These are phyloP conservation scores for Cydia fagiglandana DNA, from an alignment of 1,140 invertebrate genomes.

Conservation along the genomic window DNA sequence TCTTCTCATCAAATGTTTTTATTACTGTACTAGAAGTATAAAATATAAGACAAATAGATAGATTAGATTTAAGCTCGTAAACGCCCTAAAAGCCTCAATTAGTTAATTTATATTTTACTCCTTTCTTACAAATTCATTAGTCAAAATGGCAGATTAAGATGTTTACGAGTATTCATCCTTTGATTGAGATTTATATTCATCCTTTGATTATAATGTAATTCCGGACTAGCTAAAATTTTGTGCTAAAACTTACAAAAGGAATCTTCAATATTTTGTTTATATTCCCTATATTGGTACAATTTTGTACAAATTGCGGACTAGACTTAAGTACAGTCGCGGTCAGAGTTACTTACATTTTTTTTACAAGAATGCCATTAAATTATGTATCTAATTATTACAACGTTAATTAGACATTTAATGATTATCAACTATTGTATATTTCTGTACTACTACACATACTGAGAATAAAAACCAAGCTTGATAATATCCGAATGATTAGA, in stretches of 20 bases:
- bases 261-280: slow-evolving; percentile 42
- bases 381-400: slow-evolving; percentile 20
- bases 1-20: too few species aligned
- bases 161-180: too few species aligned
- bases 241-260: slow-evolving; percentile 45
- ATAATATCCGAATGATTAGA: neutral
- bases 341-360: slow-evolving; percentile 38
- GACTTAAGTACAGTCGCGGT: slow-evolving; percentile 45
- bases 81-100: too few species aligned
- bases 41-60: too few species aligned
- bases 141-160: too few species aligned
- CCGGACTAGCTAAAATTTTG: neutral
- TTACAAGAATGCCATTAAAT: neutral
- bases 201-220: neutral
- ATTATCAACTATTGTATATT: slow-evolving; percentile 15
- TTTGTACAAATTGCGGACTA: slow-evolving; percentile 60
- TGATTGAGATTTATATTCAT: too few species aligned
- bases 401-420: neutral
- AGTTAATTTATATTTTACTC: too few species aligned
- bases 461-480: neutral
- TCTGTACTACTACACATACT: neutral
- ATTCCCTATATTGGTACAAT: slow-evolving; percentile 41
- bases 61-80: too few species aligned
- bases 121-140: too few species aligned
- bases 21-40: too few species aligned